A percentile compares a stretch with the other conserved stretches of the same genome.
Evolutionary conservation across 2,888 invertebrate genomes (phyloP).

Genomic region (Diabrotica balteata): DNA sequence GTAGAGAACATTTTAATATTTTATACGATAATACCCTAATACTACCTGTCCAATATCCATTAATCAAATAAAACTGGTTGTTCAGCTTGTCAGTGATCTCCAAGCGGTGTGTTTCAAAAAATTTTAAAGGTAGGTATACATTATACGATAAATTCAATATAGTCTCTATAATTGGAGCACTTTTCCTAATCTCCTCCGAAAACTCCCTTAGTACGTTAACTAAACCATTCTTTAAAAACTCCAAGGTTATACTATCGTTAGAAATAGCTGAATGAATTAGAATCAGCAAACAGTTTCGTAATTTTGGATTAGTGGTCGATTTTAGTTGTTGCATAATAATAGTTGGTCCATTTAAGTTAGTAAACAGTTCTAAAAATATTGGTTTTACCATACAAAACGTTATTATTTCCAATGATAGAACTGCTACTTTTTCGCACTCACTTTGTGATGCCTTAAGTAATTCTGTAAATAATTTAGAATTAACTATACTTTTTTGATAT

Average conservation of each 20-base stretch:
- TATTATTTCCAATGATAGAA: slow-evolving; percentile 43
- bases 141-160: slow-evolving; percentile 46
- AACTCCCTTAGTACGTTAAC: slow-evolving; percentile 41
- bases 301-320: slow-evolving; percentile 33
- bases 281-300: slow-evolving; percentile 44
- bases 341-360: slow-evolving; percentile 40
- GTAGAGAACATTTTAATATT: no score
- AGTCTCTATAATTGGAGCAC: slow-evolving; percentile 44
- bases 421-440: slow-evolving; percentile 33
- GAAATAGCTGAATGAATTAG: slow-evolving; percentile 48
- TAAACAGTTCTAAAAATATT: slow-evolving; percentile 43
- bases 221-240: slow-evolving; percentile 41
- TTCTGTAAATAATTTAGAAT: slow-evolving; percentile 37
- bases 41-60: slow-evolving; percentile 42
- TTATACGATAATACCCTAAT: no score
- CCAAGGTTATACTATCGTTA: slow-evolving; percentile 44
- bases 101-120: slow-evolving; percentile 47
- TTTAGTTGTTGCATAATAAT: slow-evolving; percentile 40
- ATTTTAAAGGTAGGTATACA: slow-evolving; percentile 51
- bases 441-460: slow-evolving; percentile 37
- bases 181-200: slow-evolving; percentile 25
- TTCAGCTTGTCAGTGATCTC: slow-evolving; percentile 49
- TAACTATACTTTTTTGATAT: slow-evolving; percentile 40
- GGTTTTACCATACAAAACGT: slow-evolving; percentile 35
- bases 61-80: slow-evolving; percentile 51